Evolutionary conservation across 2,797 vertebrate species (phyloP).

Genomic region (Mus caroli): DNA sequence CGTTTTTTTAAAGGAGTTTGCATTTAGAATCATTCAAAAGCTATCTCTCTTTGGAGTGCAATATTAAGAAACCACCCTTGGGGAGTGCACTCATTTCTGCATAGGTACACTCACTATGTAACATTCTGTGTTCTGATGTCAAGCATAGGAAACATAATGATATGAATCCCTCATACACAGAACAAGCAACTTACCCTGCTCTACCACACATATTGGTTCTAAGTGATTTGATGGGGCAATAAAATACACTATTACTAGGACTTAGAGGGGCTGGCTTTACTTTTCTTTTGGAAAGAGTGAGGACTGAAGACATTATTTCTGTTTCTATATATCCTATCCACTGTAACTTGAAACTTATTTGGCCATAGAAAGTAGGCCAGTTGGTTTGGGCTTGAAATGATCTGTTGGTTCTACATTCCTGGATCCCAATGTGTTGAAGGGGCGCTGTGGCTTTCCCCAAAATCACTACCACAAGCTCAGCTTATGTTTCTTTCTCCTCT

Average conservation of each 20-base stretch:
- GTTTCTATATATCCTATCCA: neutral
- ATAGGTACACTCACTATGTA: neutral
- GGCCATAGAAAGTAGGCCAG: neutral
- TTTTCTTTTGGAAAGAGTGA: neutral
- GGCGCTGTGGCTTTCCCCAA: neutral
- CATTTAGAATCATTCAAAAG: neutral
- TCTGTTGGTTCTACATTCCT: neutral
- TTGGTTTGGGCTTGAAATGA: neutral
- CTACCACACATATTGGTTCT: neutral
- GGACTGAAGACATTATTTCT: neutral
- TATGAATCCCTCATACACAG: neutral
- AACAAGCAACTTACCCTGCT: neutral
- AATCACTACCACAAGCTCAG: neutral
- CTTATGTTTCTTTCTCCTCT: neutral
- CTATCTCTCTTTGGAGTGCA: neutral
- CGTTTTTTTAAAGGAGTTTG: neutral
- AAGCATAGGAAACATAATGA: neutral
- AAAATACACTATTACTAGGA: neutral
- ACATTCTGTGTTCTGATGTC: neutral
- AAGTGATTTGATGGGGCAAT: neutral
- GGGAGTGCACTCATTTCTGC: neutral
- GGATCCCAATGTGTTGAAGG: neutral
- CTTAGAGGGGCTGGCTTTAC: neutral
- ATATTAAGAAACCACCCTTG: neutral
- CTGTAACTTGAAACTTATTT: conserved; percentile 19